Conservation (phyloP, 2,797 vertebrate species). For the Echiichthys vipera region DNA sequence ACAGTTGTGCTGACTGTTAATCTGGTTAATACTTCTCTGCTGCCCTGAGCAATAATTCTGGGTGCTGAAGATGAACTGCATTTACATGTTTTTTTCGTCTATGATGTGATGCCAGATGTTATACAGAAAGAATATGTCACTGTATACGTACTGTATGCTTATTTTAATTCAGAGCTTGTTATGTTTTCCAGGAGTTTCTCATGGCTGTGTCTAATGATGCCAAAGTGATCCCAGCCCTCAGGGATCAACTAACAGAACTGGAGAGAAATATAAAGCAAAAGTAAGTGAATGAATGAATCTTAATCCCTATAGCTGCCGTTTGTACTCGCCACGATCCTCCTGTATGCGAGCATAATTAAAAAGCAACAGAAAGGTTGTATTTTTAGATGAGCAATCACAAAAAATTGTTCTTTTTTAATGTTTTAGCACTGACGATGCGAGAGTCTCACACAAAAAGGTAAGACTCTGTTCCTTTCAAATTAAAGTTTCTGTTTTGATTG, state of each 20-base stretch:
- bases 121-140: not conserved
- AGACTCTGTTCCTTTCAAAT: not conserved
- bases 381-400: not conserved
- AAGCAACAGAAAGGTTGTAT: not conserved
- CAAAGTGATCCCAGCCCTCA: constrained; percentile 88
- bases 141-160: not conserved
- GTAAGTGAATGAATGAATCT: constrained; percentile 80
- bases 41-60: not conserved
- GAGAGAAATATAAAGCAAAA: constrained; percentile 91
- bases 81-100: not conserved
- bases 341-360: not conserved
- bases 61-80: not conserved
- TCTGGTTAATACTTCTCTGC: not conserved
- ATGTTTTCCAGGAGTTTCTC: constrained; percentile 92
- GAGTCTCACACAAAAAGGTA: constrained; percentile 93
- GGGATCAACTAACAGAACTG: constrained; percentile 91
- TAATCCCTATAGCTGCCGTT: not conserved
- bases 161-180: not conserved
- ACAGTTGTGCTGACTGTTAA: not conserved
- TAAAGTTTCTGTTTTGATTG: not conserved
- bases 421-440: constrained; percentile 90
- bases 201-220: constrained; percentile 93
- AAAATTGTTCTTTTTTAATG: not conserved
- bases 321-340: too few species aligned
- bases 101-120: not conserved